Conservation (phyloP, 2,113 vertebrate genomes). For the Saimiri boliviensis region DNA sequence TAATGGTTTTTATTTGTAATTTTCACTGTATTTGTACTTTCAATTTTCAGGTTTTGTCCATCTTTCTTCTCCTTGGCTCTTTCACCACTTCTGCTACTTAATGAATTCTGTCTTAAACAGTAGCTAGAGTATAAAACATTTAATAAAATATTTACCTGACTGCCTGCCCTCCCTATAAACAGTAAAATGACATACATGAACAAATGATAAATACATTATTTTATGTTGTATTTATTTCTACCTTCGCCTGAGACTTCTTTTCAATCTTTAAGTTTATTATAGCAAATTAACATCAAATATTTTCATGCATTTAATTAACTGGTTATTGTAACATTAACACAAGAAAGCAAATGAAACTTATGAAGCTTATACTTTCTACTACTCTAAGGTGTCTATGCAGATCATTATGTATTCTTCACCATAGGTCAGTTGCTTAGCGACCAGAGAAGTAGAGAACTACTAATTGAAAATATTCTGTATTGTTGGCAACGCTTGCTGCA, state of each 20-base stretch:
- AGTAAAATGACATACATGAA: background rate
- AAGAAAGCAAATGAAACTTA: constrained; percentile 57
- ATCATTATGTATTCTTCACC: constrained; percentile 87
- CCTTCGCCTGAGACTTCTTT: constrained; percentile 15
- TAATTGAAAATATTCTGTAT: constrained; percentile 86
- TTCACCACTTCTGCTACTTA: background rate
- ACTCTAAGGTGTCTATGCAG: constrained; percentile 73
- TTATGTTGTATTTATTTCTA: background rate
- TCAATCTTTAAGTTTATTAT: constrained; percentile 45
- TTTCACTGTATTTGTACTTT: constrained; percentile 25
- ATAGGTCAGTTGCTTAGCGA: constrained; percentile 88
- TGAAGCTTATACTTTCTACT: constrained; percentile 62
- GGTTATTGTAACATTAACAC: constrained; percentile 1
- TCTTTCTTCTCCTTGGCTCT: background rate
- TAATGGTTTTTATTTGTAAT: background rate
- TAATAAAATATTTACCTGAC: background rate
- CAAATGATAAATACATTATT: background rate
- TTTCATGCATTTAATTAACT: constrained; percentile 37
- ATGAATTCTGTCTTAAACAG: background rate
- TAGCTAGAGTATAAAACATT: background rate
- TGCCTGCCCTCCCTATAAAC: background rate
- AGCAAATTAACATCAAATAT: background rate
- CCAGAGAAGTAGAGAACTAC: constrained; percentile 84
- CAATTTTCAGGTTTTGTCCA: background rate
- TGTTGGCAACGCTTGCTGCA: constrained; percentile 83